Evolutionary conservation across 2,888 invertebrate genomes (phyloP), one percentile per base, ranked within the genome.

Genomic region (Drosophila cyrtoloma): DNA sequence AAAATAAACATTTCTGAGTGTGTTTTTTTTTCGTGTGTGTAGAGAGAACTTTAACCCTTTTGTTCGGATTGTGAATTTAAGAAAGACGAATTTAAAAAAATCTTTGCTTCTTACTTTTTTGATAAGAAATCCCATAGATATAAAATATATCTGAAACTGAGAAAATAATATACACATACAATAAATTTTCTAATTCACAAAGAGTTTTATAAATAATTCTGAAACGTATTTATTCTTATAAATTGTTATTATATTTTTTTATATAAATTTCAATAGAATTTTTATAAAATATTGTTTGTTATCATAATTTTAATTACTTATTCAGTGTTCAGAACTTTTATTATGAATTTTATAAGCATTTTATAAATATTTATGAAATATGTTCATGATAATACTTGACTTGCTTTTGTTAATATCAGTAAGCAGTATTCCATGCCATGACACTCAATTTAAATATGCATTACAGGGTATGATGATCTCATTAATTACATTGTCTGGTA

Each of bases 391-490:
- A 44, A 22, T 3, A 26, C 26, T 26, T 26, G 2, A 26, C 26
- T 26, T 26, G 2, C 2, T 26, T 26, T 26, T 26, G 0, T 44
- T 12, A 22, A 1, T 44, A 44, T 0, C 12, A 44, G 6, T 22
- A 14, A 19, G 10, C 9, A 10, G 39, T 19, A 10, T 5, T 39
- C 19, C 5, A 39, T 39, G 16, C 14, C 6, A 22, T 10, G 4
- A 47, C 7, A 7, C 22, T 16, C 4, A 0, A 4, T 4, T 26
- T 2, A 16, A 7, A 4, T 22, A 5, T n/a, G 33, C 5, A 4
- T 16, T 61, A 55, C 26, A 61, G 75, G 30, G 75, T 59, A 79
- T 79, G 3, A 9, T 39, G 75, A 51, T 59, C 66, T 32, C 32
- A 52, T 47, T 60, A 44, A 58, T 51, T 51, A 32, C 37, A 53